Evolutionary conservation across 1,140 invertebrate genomes (phyloP).

Genomic region (Drosophila mayri): DNA sequence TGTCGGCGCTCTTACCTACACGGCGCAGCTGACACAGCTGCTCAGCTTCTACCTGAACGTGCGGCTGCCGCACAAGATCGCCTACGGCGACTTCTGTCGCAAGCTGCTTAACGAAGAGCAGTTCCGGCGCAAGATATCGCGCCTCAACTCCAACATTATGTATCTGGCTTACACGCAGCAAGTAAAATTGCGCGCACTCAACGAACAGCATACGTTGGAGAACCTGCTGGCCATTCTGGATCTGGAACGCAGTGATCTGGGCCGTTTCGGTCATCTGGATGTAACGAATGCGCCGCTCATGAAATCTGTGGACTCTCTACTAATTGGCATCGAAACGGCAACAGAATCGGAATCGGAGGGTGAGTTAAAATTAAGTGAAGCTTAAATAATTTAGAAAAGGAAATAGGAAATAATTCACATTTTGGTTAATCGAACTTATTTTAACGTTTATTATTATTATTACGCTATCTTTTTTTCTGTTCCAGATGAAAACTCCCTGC

Average conservation of each 20-base stretch:
- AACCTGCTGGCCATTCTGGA: slow-evolving; percentile 91
- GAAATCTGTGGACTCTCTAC: slow-evolving; percentile 87
- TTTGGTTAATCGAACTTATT: not conserved
- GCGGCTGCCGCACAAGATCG: slow-evolving; percentile 90
- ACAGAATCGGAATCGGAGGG: slow-evolving; percentile 89
- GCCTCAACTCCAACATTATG: slow-evolving; percentile 92
- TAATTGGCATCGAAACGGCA: slow-evolving; percentile 87
- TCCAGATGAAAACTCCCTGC: slow-evolving; percentile 87
- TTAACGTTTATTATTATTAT: too few species aligned
- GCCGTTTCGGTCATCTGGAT: slow-evolving; percentile 85
- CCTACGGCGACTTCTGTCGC: slow-evolving; percentile 92
- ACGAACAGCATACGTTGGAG: slow-evolving; percentile 90
- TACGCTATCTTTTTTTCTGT: not conserved
- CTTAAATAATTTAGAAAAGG: too few species aligned
- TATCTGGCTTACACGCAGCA: slow-evolving; percentile 93
- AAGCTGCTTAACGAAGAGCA: slow-evolving; percentile 88
- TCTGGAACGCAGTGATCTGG: slow-evolving; percentile 88
- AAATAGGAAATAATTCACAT: not conserved
- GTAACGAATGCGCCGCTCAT: slow-evolving; percentile 74
- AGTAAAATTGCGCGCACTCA: slow-evolving; percentile 88
- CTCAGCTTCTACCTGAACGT: slow-evolving; percentile 92
- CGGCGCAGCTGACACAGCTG: slow-evolving; percentile 91
- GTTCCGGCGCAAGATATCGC: slow-evolving; percentile 90
- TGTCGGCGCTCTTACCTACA: slow-evolving; percentile 92
- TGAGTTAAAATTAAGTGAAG: slow-evolving; percentile 7